phyloP scores from a whole-genome alignment of 2,797 vertebrate species.

The Enteromius anoplus region DNA sequence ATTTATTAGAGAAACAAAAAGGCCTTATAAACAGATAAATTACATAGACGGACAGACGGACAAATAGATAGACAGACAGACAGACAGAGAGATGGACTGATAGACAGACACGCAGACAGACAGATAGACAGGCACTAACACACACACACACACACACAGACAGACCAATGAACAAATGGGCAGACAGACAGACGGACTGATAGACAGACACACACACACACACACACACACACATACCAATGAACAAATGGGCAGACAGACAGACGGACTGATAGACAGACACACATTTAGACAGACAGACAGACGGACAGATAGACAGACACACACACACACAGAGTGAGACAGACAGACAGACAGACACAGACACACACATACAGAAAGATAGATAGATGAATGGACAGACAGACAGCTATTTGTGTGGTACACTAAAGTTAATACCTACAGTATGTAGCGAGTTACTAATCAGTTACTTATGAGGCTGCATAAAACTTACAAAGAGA shows the following conservation, averaged over 20 bases:
- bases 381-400: accelerated
- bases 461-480: slow-evolving; percentile 8
- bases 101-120: too few relatives aligned
- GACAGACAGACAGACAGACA: accelerated
- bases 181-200: background rate
- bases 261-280: background rate
- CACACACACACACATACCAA: accelerated
- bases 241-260: accelerated
- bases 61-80: accelerated
- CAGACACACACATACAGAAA: accelerated
- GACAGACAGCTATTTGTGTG: background rate
- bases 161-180: too few relatives aligned
- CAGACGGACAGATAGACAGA: background rate
- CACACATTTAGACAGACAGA: background rate
- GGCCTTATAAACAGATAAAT: background rate
- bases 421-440: background rate
- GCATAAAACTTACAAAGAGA: slow-evolving; percentile 9
- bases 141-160: too few relatives aligned
- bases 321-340: accelerated
- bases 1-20: background rate
- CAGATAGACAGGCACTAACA: too few relatives aligned
- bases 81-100: too few relatives aligned
- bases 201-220: accelerated
- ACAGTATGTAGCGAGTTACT: slow-evolving; percentile 1
- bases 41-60: accelerated